Base-by-base conservation (phyloP, 30 jellyfish, hydroid and myxozoan species). In the Haliclystus octoradiatus region DNA sequence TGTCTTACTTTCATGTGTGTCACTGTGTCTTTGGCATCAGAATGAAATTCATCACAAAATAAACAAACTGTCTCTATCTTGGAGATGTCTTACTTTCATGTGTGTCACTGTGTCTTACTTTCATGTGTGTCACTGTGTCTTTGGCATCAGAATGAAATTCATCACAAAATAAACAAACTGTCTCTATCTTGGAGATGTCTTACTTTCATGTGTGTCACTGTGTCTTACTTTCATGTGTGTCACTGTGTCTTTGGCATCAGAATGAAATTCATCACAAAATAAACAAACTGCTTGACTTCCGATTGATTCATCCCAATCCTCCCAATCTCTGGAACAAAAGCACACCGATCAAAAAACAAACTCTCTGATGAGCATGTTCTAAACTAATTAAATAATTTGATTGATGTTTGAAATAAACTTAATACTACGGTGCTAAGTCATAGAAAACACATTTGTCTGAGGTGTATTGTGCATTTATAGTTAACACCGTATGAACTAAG, bases 161-260 rank as follows among this genome's bases (percentile, higher is more conserved):
- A 22, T 73, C 67, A 50, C 96, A 85, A 51, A 85, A 85, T 14
- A 85, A 40, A 52, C 97, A 87, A 13, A 69, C 19, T 66, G 93
- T 74, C 1, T 70, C n/a, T n/a, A n/a, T n/a, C n/a, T n/a, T n/a
- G n/a, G n/a, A n/a, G n/a, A n/a, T n/a, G n/a, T n/a, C n/a, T n/a
- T n/a, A n/a, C n/a, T n/a, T n/a, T n/a, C n/a, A n/a, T n/a, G n/a
- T n/a, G n/a, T n/a, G 9, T 28, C 2, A 22, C 28, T 28, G 33
- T 26, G n/a, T 28, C 53, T 7, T 72, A 87, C 97, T 84, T 74
- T 77, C 97, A 87, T 87, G 49, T 87, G 97, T 25, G 70, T 76
- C 47, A 68, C 67, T 3, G 70, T 80, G 50, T 81, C 70, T 26
- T 68, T 77, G 23, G 70, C 77, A 46, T 75, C 76, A 31, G 61